Conservation (phyloP, 2,888 invertebrate genomes). For the Onthophagus sagittarius region DNA sequence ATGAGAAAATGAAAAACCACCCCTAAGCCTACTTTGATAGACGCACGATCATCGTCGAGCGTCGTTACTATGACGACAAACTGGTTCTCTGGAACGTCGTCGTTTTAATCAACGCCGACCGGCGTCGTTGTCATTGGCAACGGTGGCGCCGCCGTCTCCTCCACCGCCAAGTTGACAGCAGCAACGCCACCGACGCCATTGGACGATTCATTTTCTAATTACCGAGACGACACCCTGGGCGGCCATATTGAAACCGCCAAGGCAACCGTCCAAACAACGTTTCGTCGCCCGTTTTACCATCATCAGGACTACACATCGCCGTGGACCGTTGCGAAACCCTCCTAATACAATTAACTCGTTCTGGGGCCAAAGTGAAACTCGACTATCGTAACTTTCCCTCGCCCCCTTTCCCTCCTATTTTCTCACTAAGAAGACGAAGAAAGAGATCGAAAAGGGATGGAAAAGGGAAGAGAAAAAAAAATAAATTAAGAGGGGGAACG, state of each 20-base stretch:
- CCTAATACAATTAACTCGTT: constrained; percentile 51
- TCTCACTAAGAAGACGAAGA: constrained; percentile 11
- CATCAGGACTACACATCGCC: constrained; percentile 6
- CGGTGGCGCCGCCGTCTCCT: constrained; percentile 40
- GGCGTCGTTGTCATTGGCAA: constrained; percentile 44
- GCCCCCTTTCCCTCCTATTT: constrained; percentile 8
- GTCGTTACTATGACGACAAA: background rate
- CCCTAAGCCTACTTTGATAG: background rate
- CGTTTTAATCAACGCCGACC: constrained; percentile 43
- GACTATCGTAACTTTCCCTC: constrained; percentile 48
- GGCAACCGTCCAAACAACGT: too few species aligned
- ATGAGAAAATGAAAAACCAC: background rate
- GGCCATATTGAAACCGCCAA: constrained; percentile 50
- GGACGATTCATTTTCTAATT: constrained; percentile 53
- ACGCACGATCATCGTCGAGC: background rate
- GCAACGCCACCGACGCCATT: constrained; percentile 53
- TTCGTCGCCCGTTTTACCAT: constrained; percentile 10
- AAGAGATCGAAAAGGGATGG: constrained; percentile 5
- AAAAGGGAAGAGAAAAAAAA: too few species aligned
- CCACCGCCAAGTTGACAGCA: constrained; percentile 24
- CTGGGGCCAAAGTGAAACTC: constrained; percentile 51
- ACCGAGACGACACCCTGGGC: constrained; percentile 54
- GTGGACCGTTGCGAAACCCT: constrained; percentile 39
- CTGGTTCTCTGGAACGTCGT: background rate
- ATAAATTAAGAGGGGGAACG: too few species aligned